Percentiles rank a stretch among this genome's conserved stretches.
phyloP scores from a whole-genome alignment of 2,797 vertebrate species.

The Paratrypauchen microcephalus region DNA sequence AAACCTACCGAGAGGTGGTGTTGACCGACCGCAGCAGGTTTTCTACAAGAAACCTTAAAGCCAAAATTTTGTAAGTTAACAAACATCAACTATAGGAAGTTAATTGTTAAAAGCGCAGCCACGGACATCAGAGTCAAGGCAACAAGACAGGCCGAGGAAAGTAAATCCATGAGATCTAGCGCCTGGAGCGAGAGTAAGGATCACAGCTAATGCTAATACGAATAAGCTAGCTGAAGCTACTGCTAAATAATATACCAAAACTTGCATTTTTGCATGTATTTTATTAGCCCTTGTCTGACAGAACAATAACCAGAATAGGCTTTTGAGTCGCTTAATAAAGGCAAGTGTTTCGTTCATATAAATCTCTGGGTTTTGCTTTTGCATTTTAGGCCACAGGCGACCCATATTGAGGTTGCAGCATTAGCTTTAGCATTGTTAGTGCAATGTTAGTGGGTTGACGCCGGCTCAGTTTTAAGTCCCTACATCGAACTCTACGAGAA shows the following conservation, averaged over 20 bases:
- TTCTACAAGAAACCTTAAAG: conserved; percentile 66
- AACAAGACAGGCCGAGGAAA: conserved; percentile 47
- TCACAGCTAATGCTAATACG: conserved; percentile 69
- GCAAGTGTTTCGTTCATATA: conserved; percentile 35
- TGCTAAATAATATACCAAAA: conserved; percentile 58
- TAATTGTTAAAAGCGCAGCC: conserved; percentile 40
- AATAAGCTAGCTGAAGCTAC: conserved; percentile 43
- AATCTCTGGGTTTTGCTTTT: conserved; percentile 31
- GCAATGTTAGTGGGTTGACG: conserved; percentile 56
- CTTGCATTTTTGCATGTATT: conserved; percentile 36
- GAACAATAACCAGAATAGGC: conserved; percentile 26
- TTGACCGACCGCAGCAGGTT: conserved; percentile 74
- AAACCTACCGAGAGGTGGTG: conserved; percentile 74
- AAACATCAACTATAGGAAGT: conserved; percentile 54
- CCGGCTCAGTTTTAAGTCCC: conserved; percentile 52
- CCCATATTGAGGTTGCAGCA: conserved; percentile 43
- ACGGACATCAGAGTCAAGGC: conserved; percentile 46
- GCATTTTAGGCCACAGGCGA: conserved; percentile 64
- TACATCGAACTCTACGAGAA: conserved; percentile 40
- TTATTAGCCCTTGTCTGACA: conserved; percentile 39
- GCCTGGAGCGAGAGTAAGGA: conserved; percentile 63
- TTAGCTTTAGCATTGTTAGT: conserved; percentile 60
- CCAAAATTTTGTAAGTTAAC: conserved; percentile 41
- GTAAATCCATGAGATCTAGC: conserved; percentile 67
- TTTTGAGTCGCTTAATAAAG: conserved; percentile 1